Evolutionary conservation across 1,140 invertebrate species (phyloP).

Genomic region (Drosophila trapezifrons): DNA sequence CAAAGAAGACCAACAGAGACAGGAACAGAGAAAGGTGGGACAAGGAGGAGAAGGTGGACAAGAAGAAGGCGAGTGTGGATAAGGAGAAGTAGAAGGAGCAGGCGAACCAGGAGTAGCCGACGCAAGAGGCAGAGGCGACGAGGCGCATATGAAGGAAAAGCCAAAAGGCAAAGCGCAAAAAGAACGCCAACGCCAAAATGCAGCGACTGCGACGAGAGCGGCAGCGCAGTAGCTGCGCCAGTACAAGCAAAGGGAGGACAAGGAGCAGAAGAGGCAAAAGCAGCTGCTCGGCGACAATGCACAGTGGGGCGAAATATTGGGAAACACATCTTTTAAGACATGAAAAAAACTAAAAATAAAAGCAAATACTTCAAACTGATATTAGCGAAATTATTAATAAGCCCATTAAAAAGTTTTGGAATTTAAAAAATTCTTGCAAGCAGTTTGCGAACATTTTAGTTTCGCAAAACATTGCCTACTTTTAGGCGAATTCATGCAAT

Average conservation of each 20-base stretch:
- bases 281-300: constrained; percentile 43
- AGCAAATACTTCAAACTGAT: too few species aligned
- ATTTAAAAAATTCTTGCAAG: too few species aligned
- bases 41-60: not conserved
- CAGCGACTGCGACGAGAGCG: constrained; percentile 50
- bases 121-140: constrained; percentile 7
- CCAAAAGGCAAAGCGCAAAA: constrained; percentile 76
- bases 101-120: constrained; percentile 1
- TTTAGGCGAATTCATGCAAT: not conserved
- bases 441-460: not conserved
- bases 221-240: constrained; percentile 34
- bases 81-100: constrained; percentile 11
- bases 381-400: too few species aligned
- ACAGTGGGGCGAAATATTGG: constrained; percentile 13
- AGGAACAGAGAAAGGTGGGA: constrained; percentile 2
- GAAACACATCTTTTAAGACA: not conserved
- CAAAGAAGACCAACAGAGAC: constrained; percentile 70
- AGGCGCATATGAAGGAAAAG: constrained; percentile 63
- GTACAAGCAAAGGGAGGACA: constrained; percentile 7
- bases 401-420: too few species aligned
- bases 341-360: too few species aligned
- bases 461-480: constrained; percentile 1
- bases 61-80: not conserved
- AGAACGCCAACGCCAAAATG: constrained; percentile 79
- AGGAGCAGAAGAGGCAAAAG: constrained; percentile 30